These are phyloP conservation scores for Heliconius hewitsoni DNA, from an alignment of 1,140 invertebrate genomes.

Conservation along the genomic window DNA sequence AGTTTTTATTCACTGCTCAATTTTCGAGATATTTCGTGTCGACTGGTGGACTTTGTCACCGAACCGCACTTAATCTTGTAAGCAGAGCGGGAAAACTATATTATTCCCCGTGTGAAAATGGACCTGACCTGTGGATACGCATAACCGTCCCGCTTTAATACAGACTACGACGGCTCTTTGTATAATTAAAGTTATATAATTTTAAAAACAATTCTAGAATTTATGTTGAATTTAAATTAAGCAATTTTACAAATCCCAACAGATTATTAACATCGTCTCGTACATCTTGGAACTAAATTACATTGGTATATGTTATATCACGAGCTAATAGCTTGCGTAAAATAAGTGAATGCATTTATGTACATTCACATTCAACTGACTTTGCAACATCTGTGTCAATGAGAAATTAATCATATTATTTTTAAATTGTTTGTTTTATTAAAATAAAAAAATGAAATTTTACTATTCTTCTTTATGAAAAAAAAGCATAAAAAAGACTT, in stretches of 20 bases:
- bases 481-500: too few species aligned
- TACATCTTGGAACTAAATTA: constrained; percentile 8
- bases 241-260: background rate
- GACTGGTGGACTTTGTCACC: too few species aligned
- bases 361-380: constrained; percentile 33
- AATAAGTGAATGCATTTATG: constrained; percentile 29
- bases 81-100: too few species aligned
- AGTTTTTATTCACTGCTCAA: too few species aligned
- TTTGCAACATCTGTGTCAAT: constrained; percentile 25
- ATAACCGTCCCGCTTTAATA: too few species aligned
- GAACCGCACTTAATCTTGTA: too few species aligned
- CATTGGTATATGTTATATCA: constrained; percentile 12
- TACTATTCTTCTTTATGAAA: too few species aligned
- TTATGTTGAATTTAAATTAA: background rate
- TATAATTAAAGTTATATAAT: background rate
- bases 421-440: background rate
- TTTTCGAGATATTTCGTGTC: too few species aligned
- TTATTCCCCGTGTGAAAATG: too few species aligned
- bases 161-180: background rate
- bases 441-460: background rate
- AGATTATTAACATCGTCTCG: background rate
- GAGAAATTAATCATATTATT: constrained; percentile 7
- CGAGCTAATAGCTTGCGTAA: constrained; percentile 22
- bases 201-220: background rate
- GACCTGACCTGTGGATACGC: too few species aligned